phyloP scores from a whole-genome alignment of 2,888 invertebrate genomes.

The Congeria kusceri region DNA sequence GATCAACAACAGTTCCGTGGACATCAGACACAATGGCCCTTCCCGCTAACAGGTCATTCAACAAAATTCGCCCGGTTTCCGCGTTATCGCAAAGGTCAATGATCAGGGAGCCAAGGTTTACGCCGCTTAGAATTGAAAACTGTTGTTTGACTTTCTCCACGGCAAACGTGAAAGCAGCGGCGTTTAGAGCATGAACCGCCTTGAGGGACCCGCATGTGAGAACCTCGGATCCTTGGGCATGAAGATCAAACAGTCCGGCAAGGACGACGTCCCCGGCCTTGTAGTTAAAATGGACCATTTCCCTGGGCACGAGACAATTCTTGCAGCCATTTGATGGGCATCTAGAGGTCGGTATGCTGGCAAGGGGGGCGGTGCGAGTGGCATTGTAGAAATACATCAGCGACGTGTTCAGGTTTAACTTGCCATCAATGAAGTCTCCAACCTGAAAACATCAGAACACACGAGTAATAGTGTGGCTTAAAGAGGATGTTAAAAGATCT shows the following conservation, averaged over 20 bases:
- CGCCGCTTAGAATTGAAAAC: constrained; percentile 62
- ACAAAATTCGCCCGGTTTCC: constrained; percentile 66
- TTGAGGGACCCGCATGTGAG: constrained; percentile 72
- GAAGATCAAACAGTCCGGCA: constrained; percentile 74
- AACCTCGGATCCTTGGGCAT: constrained; percentile 65
- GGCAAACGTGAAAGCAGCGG: constrained; percentile 78
- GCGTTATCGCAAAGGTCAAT: constrained; percentile 75
- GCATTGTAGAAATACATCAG: constrained; percentile 67
- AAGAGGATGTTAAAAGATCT: no score
- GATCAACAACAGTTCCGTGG: constrained; percentile 67
- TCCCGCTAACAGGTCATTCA: constrained; percentile 73
- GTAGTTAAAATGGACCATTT: constrained; percentile 62
- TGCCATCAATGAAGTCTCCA: constrained; percentile 64
- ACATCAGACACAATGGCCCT: constrained; percentile 63
- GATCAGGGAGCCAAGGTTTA: constrained; percentile 74
- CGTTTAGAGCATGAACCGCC: constrained; percentile 61
- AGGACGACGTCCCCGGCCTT: constrained; percentile 76
- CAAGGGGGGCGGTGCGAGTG: constrained; percentile 43
- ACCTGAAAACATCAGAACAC: constrained; percentile 64
- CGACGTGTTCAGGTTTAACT: constrained; percentile 48
- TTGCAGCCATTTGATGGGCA: constrained; percentile 74
- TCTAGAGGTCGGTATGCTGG: constrained; percentile 57
- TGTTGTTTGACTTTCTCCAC: constrained; percentile 54
- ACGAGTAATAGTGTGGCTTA: no score
- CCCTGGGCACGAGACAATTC: constrained; percentile 69